A percentile compares a stretch with the other conserved stretches of the same genome.
These are phyloP conservation scores for Lamellibrachia satsuma DNA, from an alignment of 2,888 invertebrate species.

Conservation along the genomic window DNA sequence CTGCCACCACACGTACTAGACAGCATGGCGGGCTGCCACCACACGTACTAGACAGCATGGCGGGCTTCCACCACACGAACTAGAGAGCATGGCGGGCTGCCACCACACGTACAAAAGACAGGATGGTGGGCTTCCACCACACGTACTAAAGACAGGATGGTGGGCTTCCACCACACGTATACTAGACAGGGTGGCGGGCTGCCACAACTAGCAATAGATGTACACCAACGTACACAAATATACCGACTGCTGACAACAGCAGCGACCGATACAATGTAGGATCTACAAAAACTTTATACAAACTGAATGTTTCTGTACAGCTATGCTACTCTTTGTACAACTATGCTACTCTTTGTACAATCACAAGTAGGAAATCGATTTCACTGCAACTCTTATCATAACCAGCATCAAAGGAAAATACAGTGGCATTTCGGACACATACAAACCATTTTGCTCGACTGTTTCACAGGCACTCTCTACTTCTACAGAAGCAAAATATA, in stretches of 20 bases:
- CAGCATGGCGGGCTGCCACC: too few relatives aligned
- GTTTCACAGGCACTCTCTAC: background rate
- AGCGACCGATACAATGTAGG: background rate
- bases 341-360: background rate
- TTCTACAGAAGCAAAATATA: background rate
- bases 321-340: background rate
- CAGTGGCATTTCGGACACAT: background rate
- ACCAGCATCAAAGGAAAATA: background rate
- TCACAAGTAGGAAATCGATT: background rate
- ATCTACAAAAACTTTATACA: slow-evolving; percentile 13
- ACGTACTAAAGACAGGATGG: too few relatives aligned
- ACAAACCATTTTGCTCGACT: background rate
- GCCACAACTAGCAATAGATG: background rate
- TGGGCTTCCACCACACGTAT: too few relatives aligned
- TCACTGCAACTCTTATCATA: background rate
- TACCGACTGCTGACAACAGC: background rate
- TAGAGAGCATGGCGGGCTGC: too few relatives aligned
- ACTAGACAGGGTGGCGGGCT: background rate
- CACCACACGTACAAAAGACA: too few relatives aligned
- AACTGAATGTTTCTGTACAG: slow-evolving; percentile 11
- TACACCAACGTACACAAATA: background rate
- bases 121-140: too few relatives aligned
- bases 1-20: too few relatives aligned
- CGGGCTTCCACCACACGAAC: too few relatives aligned
- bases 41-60: too few relatives aligned